A percentile compares a stretch with the other conserved stretches of the same genome.
Conservation (phyloP, 2,888 invertebrate species). For the Trisateles emortualis region DNA sequence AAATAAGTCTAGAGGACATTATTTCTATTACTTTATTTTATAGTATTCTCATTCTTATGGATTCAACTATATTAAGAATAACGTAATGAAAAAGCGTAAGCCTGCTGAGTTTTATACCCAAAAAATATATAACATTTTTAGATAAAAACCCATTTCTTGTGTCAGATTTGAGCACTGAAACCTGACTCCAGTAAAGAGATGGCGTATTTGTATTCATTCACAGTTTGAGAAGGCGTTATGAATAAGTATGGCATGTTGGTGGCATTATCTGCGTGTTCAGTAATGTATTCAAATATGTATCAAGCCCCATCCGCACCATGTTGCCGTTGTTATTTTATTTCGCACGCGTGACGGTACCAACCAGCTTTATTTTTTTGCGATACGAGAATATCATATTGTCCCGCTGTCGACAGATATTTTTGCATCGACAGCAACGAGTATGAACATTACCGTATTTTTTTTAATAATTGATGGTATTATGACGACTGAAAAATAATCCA, state of each 20-base stretch:
- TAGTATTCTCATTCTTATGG: too few species aligned
- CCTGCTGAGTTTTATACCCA: not conserved
- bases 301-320: slow-evolving; percentile 82
- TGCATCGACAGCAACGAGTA: slow-evolving; percentile 33
- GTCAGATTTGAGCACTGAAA: slow-evolving; percentile 26
- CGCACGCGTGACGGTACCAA: slow-evolving; percentile 76
- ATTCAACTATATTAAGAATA: not conserved
- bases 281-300: slow-evolving; percentile 87
- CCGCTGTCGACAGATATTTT: slow-evolving; percentile 53
- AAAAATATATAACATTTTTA: slow-evolving; percentile 1
- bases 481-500: not conserved
- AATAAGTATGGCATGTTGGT: slow-evolving; percentile 80
- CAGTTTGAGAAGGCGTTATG: slow-evolving; percentile 77
- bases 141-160: slow-evolving; percentile 13
- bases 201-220: slow-evolving; percentile 74
- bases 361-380: slow-evolving; percentile 77
- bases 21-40: too few species aligned
- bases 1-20: too few species aligned
- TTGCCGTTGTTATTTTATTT: slow-evolving; percentile 85
- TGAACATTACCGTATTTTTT: slow-evolving; percentile 11
- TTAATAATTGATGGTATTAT: not conserved
- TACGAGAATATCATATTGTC: slow-evolving; percentile 69
- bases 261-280: slow-evolving; percentile 82
- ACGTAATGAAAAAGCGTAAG: not conserved
- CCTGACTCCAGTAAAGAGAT: slow-evolving; percentile 23